Conservation (phyloP, 2,888 invertebrate genomes). For the Scelioninae gen. 2 region DNA sequence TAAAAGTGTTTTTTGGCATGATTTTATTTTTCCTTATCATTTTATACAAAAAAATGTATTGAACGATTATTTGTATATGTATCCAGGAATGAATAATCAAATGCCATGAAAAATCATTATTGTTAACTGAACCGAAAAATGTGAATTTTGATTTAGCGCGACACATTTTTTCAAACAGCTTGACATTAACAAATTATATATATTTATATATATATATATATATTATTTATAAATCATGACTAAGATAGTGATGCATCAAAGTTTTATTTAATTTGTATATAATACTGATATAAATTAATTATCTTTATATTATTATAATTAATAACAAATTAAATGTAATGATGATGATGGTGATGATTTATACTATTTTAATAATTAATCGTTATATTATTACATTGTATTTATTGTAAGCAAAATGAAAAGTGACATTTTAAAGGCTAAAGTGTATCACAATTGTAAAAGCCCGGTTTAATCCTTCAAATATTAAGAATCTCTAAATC, state of each 20-base stretch:
- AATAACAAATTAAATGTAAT: constrained; percentile 12
- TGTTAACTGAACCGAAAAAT: no score
- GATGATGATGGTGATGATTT: no score
- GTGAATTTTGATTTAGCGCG: no score
- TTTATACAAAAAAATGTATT: no score
- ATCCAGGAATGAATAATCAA: no score
- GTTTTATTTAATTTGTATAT: constrained; percentile 2
- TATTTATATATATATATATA: constrained; percentile 17
- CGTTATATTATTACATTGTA: constrained; percentile 8
- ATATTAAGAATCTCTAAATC: neutral
- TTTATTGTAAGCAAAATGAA: constrained; percentile 23
- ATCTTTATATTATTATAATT: neutral
- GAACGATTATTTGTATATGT: no score
- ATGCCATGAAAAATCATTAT: no score
- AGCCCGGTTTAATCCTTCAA: constrained; percentile 18
- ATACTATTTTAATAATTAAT: constrained; percentile 9
- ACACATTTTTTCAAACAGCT: no score
- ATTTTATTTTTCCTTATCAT: no score
- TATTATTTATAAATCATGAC: constrained; percentile 31
- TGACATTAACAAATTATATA: constrained; percentile 5
- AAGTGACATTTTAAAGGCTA: constrained; percentile 26
- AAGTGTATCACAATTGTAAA: constrained; percentile 32
- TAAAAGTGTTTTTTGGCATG: no score
- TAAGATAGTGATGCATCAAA: constrained; percentile 48
- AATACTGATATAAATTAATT: constrained; percentile 23